Evolutionary conservation across 2,888 invertebrate genomes (phyloP), one percentile per base, ranked within the genome.

Genomic region (Phrixothrix hirtus): DNA sequence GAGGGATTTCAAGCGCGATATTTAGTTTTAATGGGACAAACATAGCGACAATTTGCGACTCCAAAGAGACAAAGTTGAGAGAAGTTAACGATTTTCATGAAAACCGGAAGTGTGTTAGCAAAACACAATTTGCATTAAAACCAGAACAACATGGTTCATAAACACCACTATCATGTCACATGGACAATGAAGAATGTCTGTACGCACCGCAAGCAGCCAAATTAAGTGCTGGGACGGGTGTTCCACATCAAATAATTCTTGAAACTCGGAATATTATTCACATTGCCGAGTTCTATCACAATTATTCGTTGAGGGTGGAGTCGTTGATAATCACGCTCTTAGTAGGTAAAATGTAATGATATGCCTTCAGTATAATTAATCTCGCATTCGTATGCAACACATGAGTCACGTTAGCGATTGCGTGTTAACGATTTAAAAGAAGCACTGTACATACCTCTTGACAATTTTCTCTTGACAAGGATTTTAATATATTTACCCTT

Each of bases 131-230:
- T 55, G 38, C 54, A 55, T 55, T 43, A 55, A 55, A 55, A 49
- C 48, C 35, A 21, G 39, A 37, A 50, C 47, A 53, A 47, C 57
- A 48, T 57, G 49, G 45, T 49, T 53, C 44, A 53, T 49, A 53
- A 52, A 53, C 49, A 49, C 47, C 27, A 44, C 45, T 42, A 34
- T 45, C 43, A 38, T 45, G 39, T 53, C 44, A 31, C 56, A 48
- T 39, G 45, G 52, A 52, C 57, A 56, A 57, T 49, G 55, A 55
- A 47, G 53, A 60, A 60, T 54, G 54, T 54, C 56, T 61, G 48
- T 56, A 49, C 42, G 47, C 39, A 25, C 34, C 43, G 44, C 50
- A 38, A 43, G 50, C 43, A 41, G 32, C 45, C 44, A 45, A 51
- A 45, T 50, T 44, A 50, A 50, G 50, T 43, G 37, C 26, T 34